Percentiles rank a stretch among this genome's conserved stretches.
Conservation (phyloP, 2,888 invertebrate species). For the Aleiodes leptofemur region DNA sequence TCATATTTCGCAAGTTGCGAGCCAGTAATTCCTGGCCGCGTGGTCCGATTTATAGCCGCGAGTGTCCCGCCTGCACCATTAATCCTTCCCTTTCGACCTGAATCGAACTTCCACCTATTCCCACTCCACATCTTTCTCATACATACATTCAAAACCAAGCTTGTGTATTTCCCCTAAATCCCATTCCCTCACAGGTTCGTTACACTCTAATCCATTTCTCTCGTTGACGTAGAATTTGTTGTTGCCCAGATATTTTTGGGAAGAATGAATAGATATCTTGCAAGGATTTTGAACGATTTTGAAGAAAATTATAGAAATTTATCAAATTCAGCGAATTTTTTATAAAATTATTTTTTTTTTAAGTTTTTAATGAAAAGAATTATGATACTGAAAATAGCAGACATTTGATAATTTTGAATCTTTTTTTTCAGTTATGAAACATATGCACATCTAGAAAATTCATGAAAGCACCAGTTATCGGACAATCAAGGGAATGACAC, state of each 20-base stretch:
- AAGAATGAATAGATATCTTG: too few relatives aligned
- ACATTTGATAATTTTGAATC: too few relatives aligned
- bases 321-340: too few relatives aligned
- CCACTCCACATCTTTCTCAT: slow-evolving; percentile 40
- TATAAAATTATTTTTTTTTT: too few relatives aligned
- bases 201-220: slow-evolving; percentile 42
- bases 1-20: slow-evolving; percentile 80
- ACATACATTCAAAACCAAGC: slow-evolving; percentile 39
- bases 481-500: too few relatives aligned
- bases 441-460: too few relatives aligned
- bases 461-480: too few relatives aligned
- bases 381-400: too few relatives aligned
- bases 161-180: slow-evolving; percentile 11
- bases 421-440: too few relatives aligned
- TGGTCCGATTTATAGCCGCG: slow-evolving; percentile 77
- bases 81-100: slow-evolving; percentile 73
- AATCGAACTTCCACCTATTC: slow-evolving; percentile 71
- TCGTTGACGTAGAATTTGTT: not conserved
- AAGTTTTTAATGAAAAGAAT: too few relatives aligned
- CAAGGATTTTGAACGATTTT: too few relatives aligned
- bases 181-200: slow-evolving; percentile 13
- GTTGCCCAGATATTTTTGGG: not conserved
- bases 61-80: slow-evolving; percentile 77
- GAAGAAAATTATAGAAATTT: too few relatives aligned
- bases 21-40: slow-evolving; percentile 79